phyloP scores from a whole-genome alignment of 2,888 invertebrate genomes.

The Clunio marinus region DNA sequence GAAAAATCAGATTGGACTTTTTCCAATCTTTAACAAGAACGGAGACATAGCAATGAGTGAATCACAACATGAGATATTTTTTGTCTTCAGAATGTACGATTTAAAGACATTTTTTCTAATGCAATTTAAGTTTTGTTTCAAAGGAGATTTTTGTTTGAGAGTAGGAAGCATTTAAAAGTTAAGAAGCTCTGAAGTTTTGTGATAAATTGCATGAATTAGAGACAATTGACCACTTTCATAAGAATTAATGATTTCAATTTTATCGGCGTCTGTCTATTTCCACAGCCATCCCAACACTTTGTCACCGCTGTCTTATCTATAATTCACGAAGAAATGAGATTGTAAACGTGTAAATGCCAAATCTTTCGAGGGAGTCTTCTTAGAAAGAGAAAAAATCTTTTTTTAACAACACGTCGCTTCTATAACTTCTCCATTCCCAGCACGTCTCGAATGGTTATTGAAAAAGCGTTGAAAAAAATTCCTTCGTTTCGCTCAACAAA shows the following conservation, averaged over 20 bases:
- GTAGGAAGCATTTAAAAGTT: too few species aligned
- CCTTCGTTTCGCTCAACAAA: conserved; percentile 14
- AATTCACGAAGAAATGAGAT: not conserved
- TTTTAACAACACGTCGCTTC: not conserved
- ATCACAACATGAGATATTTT: not conserved
- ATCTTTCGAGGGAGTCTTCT: not conserved
- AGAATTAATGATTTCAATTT: not conserved
- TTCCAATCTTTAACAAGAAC: not conserved
- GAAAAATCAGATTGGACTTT: conserved; percentile 12
- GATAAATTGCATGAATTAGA: not conserved
- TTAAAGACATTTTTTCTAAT: too few species aligned
- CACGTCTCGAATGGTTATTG: conserved; percentile 38
- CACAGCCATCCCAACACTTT: too few species aligned
- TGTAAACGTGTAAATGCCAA: not conserved
- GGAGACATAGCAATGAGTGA: not conserved
- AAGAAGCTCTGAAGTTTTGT: too few species aligned
- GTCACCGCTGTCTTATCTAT: not conserved
- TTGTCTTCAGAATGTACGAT: too few species aligned
- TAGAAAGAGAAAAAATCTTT: not conserved
- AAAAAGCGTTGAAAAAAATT: conserved; percentile 32
- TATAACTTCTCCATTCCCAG: conserved; percentile 8
- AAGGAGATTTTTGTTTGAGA: too few species aligned
- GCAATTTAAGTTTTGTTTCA: too few species aligned
- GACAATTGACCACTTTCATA: not conserved
- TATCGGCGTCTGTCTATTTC: too few species aligned